Base-by-base conservation (phyloP, 2,113 vertebrate species). In the Smithornis capensis region DNA sequence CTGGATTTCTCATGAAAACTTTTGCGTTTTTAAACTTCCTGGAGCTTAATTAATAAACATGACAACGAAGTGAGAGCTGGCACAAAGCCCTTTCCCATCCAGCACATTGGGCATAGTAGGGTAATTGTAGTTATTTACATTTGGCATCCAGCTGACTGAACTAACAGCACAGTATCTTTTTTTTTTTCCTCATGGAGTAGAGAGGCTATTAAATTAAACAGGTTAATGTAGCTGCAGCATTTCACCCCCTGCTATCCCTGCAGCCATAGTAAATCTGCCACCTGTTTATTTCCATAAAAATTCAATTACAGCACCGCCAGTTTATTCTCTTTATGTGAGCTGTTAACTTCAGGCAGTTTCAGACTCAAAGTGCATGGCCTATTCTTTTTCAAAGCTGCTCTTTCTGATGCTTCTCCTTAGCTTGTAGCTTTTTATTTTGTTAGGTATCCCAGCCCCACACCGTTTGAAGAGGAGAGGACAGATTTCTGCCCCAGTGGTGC, bases 281-380 rank as follows among this genome's bases (percentile, higher is more conserved):
- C 97, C 97, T 98, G 97, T 98, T 98, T 98, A 98, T 98, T 98
- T 98, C 98, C 98, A 98, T 98, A 98, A 98, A 98, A 98, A 98
- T 98, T 98, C 97, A 98, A 98, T 98, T 98, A 98, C 76, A 89
- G 95, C 93, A 87, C 95, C 14, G 44, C 90, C 87, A 89, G 94
- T 97, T 98, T 97, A 94, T 96, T 97, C 97, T 97, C 98, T 96
- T 97, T 97, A 94, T 56, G 91, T 33, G 85, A 96, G 93, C 96
- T 97, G 95, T 98, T 98, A 97, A 97, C 96, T 95, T 83, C 83
- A 96, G 97, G 96, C 96, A 75, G 69, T 92, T 95, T 95, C 83
- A 55, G 68, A 60, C 73, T 94, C 88, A 79, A 81, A 94, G 94
- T 77, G 79, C 13, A 0, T 28, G 67, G 53, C 49, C 55, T 7